These are phyloP conservation scores for Dorcus hopei DNA, from an alignment of 2,888 invertebrate genomes.

Conservation along the genomic window DNA sequence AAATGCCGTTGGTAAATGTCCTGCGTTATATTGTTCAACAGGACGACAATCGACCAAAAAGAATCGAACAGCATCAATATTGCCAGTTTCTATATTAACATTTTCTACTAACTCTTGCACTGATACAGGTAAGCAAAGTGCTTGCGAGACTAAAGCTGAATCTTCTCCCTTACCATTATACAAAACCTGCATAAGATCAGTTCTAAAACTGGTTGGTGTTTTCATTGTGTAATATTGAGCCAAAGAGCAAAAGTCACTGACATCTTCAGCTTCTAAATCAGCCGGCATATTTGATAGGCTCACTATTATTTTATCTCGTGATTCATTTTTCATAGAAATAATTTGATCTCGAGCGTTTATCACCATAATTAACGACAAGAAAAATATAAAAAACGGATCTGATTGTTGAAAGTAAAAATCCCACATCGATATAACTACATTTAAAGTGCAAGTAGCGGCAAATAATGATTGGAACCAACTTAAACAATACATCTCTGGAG, in stretches of 20 bases:
- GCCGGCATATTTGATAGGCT: constrained; percentile 74
- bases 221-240: constrained; percentile 94
- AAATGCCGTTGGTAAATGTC: constrained; percentile 95
- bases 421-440: constrained; percentile 91
- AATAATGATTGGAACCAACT: constrained; percentile 91
- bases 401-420: constrained; percentile 94
- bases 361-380: constrained; percentile 90
- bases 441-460: constrained; percentile 79
- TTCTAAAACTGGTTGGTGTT: constrained; percentile 90
- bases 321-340: constrained; percentile 70
- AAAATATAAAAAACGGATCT: constrained; percentile 95
- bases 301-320: constrained; percentile 66
- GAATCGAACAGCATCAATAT: constrained; percentile 69
- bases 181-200: constrained; percentile 69
- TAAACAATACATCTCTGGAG: constrained; percentile 85
- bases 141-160: constrained; percentile 62
- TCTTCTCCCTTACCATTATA: constrained; percentile 44
- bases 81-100: constrained; percentile 62
- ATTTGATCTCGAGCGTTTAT: constrained; percentile 90
- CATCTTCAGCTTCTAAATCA: constrained; percentile 89
- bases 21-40: constrained; percentile 93
- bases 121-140: constrained; percentile 93
- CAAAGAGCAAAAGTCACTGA: constrained; percentile 93
- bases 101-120: constrained; percentile 89
- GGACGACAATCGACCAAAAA: constrained; percentile 97